phyloP scores from a whole-genome alignment of 1,140 invertebrate genomes.

The Dysdera silvatica region DNA sequence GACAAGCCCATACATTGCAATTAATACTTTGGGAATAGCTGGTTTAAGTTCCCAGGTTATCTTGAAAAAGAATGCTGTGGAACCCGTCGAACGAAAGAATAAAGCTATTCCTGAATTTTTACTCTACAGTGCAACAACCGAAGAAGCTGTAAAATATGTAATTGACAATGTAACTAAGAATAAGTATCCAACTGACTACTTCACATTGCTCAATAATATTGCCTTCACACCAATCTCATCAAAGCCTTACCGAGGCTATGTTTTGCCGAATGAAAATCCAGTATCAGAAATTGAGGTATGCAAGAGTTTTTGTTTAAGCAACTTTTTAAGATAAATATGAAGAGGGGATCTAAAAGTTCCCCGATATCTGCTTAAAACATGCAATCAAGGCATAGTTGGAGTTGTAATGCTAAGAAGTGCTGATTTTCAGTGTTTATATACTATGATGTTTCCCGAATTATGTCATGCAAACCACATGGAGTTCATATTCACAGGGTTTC shows the following conservation, averaged over 20 bases:
- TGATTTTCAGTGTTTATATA: too few relatives aligned
- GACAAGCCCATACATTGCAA: conserved; percentile 74
- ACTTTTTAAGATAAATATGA: too few relatives aligned
- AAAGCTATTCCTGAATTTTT: conserved; percentile 38
- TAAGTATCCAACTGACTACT: conserved; percentile 20
- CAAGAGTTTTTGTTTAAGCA: too few relatives aligned
- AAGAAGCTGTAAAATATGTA: conserved; percentile 43
- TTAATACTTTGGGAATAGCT: conserved; percentile 97
- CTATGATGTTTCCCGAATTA: too few relatives aligned
- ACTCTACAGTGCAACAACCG: conserved; percentile 45
- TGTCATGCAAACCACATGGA: too few relatives aligned
- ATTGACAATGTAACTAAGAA: conserved; percentile 41
- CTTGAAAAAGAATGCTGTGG: conserved; percentile 53
- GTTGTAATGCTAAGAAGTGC: too few relatives aligned
- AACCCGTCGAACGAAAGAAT: not conserved
- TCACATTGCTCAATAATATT: conserved; percentile 20
- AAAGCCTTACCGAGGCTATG: conserved; percentile 11
- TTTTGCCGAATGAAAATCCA: too few relatives aligned
- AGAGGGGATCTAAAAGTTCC: too few relatives aligned
- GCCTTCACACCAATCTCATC: not conserved
- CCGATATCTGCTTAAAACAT: too few relatives aligned
- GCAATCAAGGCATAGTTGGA: too few relatives aligned
- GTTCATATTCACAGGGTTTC: too few relatives aligned
- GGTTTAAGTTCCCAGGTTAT: conserved; percentile 91
- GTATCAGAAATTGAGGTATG: too few relatives aligned